Conservation (phyloP, 2,888 invertebrate species). For the Mesorhabditis spiculigera region DNA sequence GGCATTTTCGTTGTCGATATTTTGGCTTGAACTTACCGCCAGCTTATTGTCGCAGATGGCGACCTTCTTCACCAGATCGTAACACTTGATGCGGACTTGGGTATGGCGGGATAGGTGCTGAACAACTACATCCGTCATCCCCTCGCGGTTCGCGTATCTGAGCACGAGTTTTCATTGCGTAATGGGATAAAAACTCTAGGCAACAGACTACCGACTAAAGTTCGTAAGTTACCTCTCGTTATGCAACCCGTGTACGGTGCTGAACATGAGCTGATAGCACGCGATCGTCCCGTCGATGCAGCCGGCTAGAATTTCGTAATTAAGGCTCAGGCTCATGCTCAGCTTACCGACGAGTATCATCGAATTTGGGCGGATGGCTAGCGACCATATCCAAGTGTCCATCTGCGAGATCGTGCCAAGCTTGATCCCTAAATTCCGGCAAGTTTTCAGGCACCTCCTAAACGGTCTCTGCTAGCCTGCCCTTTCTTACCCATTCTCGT, state of each 20-base stretch:
- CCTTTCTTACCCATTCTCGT: constrained; percentile 69
- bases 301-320: constrained; percentile 63
- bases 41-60: constrained; percentile 85
- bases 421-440: constrained; percentile 12
- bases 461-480: not conserved
- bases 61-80: constrained; percentile 92
- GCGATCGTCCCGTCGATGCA: constrained; percentile 94
- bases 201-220: constrained; percentile 55
- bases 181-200: not conserved
- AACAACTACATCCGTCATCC: constrained; percentile 97
- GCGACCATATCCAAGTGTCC: constrained; percentile 82
- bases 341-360: constrained; percentile 59
- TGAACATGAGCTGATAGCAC: constrained; percentile 84
- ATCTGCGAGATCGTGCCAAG: constrained; percentile 74
- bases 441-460: not conserved
- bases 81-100: constrained; percentile 83
- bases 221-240: constrained; percentile 70
- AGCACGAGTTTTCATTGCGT: not conserved
- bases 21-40: constrained; percentile 69
- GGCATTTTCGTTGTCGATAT: not conserved
- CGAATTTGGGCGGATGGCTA: constrained; percentile 75
- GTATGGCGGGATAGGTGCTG: constrained; percentile 83
- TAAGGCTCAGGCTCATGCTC: not conserved
- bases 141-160: constrained; percentile 66
- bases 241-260: constrained; percentile 91